A percentile compares a stretch with the other conserved stretches of the same genome.
These are phyloP conservation scores for Macroramphosus scolopax DNA, from an alignment of 2,797 vertebrate species.

Conservation along the genomic window DNA sequence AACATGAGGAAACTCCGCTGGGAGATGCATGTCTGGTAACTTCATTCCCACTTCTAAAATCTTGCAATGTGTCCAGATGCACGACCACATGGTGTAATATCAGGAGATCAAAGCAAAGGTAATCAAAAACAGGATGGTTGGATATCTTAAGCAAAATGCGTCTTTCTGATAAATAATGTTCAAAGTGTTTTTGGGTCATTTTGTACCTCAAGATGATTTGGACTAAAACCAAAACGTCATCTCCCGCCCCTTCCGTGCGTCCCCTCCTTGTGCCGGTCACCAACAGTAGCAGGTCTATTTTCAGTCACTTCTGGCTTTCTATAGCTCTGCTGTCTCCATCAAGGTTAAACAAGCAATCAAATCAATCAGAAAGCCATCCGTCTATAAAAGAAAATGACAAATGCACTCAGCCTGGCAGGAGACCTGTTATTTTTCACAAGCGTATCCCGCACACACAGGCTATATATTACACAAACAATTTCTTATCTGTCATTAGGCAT, in stretches of 20 bases:
- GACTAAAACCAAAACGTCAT: conserved; percentile 9
- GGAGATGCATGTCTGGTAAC: conserved; percentile 4
- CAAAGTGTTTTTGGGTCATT: conserved; percentile 21
- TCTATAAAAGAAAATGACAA: conserved; percentile 45
- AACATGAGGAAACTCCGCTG: conserved; percentile 35
- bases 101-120: conserved; percentile 24
- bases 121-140: conserved; percentile 39
- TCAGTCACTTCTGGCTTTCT: conserved; percentile 21
- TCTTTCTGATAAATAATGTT: conserved; percentile 30
- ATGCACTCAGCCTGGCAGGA: conserved; percentile 34
- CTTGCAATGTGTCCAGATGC: conserved; percentile 15
- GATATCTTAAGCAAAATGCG: conserved; percentile 22
- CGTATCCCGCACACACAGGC: conserved; percentile 24
- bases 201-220: conserved; percentile 23
- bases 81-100: conserved; percentile 27
- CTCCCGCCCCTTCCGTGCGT: conserved; percentile 1
- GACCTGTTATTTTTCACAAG: conserved; percentile 63
- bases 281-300: conserved; percentile 43
- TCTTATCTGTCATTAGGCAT: conserved; percentile 71
- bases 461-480: conserved; percentile 68
- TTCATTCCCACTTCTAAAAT: conserved; percentile 18
- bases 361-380: conserved; percentile 69
- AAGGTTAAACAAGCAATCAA: conserved; percentile 78
- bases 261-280: conserved; percentile 12
- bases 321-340: conserved; percentile 46